Evolutionary conservation across 1,140 invertebrate species (phyloP), one percentile per base, ranked within the genome.

Genomic region (Drosophila burlai): DNA sequence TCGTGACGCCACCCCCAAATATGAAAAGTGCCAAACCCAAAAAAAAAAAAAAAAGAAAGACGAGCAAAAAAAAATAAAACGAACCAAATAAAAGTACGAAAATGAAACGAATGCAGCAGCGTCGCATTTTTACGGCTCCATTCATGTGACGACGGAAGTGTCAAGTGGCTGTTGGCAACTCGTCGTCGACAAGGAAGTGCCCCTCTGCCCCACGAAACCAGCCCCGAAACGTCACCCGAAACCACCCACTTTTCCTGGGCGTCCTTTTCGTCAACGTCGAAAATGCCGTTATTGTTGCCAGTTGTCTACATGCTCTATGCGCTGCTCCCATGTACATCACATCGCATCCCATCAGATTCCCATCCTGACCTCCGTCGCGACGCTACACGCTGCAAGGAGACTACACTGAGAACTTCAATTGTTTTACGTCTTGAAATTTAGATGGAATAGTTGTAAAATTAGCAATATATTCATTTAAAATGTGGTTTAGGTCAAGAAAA

Each of bases 141-240:
- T 90, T 90, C 85, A 90, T 85, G 85, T 87, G 85, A 90, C 81
- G 85, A 86, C 85, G 85, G 85, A 90, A 90, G 85, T 90, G 85
- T 90, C 85, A 90, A 90, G 85, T 90, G 85, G 85, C 85, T 90
- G 85, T 90, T 90, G 85, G 85, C 85, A 90, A 90, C 86, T 90
- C 85, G 76, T 80, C 85, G 81, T 76, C 81, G 85, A 90, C 85
- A 84, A 74, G 63, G 79, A 82, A 80, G 79, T 85, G 26, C 68
- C 69, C 71, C 36, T 57, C 36, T 38, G 24, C 46, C 34, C 43
- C 18, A 31, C 49, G 4, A 40, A 38, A 29, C 34, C 31, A 34
- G 45, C 31, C 46, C 54, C 54, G 10, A 55, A 60, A 57, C 24
- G 34, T 59, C 43, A 31, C 13, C 29, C n/a, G 52, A 55, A 42